Evolutionary conservation across 2,113 vertebrate species (phyloP), one percentile per base, ranked within the genome.

Genomic region (Microtus richardsoni): DNA sequence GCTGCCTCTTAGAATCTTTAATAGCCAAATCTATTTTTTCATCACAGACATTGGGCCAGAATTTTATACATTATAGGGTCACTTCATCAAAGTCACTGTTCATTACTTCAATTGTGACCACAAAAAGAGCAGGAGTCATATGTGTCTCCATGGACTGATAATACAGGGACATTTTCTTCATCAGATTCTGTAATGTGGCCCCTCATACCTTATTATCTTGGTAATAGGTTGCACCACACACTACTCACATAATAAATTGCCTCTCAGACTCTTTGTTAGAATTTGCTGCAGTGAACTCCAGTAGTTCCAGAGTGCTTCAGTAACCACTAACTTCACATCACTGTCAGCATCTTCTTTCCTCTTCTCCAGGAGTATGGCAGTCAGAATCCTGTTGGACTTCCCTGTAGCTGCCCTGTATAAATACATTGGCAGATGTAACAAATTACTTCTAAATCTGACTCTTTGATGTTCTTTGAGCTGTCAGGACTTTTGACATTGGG

Each of bases 71-170:
- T 98, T 99, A 99, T 5, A 99, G 98, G 91, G 98, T 98, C 93
- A 99, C 99, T 97, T 99, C 99, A 41, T 99, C 99, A 7, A 99
- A 99, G 96, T 99, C 99, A 66, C 99, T 99, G 71, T 99, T 99
- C 99, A 99, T 99, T 7, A 99, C 99, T 98, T 99, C 99, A 39
- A 99, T 99, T 14, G 99, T 99, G 97, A 99, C 99, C 99, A 99
- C 98, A 16, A 99, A 99, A 82, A 99, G 98, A 22, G 99, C 99
- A 11, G 98, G 99, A 3, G 99, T 99, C 99, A 99, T 99, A 98
- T 99, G 99, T 0, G 98, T 99, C 98, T 99, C 99, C 99, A 99
- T 99, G 71, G 99, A 99, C 88, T 99, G 99, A 62, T 99, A 99
- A 96, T 99, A 99, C 70, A 99, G 98, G 79, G 99, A 99, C 99